Evolutionary conservation across 2,888 invertebrate species (phyloP), one percentile per base, ranked within the genome.

Genomic region (Troides helena): DNA sequence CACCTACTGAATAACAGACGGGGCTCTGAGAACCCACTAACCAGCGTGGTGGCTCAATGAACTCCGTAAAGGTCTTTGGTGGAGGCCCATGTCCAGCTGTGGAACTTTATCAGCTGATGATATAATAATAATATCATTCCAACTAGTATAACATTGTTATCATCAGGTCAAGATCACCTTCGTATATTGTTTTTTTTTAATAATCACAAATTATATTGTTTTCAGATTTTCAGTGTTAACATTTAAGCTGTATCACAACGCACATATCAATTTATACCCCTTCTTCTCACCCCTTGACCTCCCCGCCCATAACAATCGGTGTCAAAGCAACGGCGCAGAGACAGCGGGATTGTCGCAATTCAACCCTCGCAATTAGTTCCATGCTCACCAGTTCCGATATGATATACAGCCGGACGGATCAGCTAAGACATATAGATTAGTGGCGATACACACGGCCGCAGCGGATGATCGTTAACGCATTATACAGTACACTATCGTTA

Each of bases 401-500:
- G 91, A 91, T 88, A 89, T 89, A 90, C 89, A 85, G 85, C 82
- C 78, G 77, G 79, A 77, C 81, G 83, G 82, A 88, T 89, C 88
- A 83, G 81, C 85, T 81, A 90, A 90, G 90, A 90, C 89, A 87
- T 85, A 88, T 87, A 88, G 85, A 87, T 87, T 86, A 85, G 83
- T 68, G 78, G 62, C 43, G 72, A 65, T 72, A 85, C 87, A 88
- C 75, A 89, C 86, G 72, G 80, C 53, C 74, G 69, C 70, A 62
- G 64, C 36, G 77, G 65, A 65, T 61, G 58, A 4, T 39, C 39
- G 39, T 39, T 39, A 39, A 5, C 3, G 30, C 30, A 30, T 30
- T 30, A 30, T 30, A 30, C 30, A 30, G 5, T 3, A 30, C 30
- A 30, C 25, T 25, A 30, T 4, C 30, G 30, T 30, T 30, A 30